Conservation (phyloP, 2,113 vertebrate genomes). For the Rhinichthys klamathensis region DNA sequence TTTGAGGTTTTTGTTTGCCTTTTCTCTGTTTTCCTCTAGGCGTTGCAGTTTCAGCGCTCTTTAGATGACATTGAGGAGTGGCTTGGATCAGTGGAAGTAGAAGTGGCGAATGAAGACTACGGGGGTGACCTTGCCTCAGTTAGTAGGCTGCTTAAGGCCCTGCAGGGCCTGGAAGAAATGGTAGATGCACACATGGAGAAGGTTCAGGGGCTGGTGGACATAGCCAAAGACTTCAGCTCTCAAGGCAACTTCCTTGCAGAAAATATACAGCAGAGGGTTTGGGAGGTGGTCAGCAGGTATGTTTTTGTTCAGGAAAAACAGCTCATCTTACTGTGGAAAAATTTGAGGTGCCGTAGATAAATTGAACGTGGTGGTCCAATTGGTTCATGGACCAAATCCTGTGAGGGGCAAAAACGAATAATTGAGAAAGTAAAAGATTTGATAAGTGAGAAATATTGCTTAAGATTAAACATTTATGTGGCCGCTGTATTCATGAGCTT, state of each 20-base stretch:
- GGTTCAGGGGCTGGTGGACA: slow-evolving; percentile 76
- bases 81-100: slow-evolving; percentile 77
- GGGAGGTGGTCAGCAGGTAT: slow-evolving; percentile 79
- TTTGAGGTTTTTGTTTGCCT: not conserved
- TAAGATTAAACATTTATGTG: not conserved
- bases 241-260: slow-evolving; percentile 81
- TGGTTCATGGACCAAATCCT: not conserved
- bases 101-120: slow-evolving; percentile 70
- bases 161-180: slow-evolving; percentile 81
- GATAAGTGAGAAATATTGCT: not conserved
- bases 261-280: slow-evolving; percentile 78
- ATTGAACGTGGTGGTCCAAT: too few relatives aligned
- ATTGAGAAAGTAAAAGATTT: not conserved
- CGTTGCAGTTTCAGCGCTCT: slow-evolving; percentile 77
- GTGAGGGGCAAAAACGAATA: not conserved
- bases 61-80: slow-evolving; percentile 82
- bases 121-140: slow-evolving; percentile 75
- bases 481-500: not conserved
- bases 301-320: not conserved
- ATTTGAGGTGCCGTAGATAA: not conserved
- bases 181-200: slow-evolving; percentile 72
- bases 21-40: slow-evolving; percentile 67
- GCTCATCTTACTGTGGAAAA: not conserved
- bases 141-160: slow-evolving; percentile 77
- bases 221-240: slow-evolving; percentile 71